Evolutionary conservation across 2,888 invertebrate species (phyloP), one percentile per base, ranked within the genome.

Genomic region (Ectropis crepuscularia): DNA sequence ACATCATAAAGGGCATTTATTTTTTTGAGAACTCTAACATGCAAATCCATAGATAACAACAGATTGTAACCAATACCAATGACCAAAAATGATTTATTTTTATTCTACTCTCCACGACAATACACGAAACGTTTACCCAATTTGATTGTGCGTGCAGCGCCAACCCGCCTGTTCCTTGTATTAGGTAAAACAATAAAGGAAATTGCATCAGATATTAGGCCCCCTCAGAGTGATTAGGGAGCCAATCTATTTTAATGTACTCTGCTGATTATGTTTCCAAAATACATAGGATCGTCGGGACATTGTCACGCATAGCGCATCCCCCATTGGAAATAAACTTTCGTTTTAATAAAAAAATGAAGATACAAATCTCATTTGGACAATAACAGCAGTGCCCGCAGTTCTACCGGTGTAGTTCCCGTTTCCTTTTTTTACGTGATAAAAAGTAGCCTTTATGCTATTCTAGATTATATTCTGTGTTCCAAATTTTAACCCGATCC

Each of bases 181-280:
- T 75, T 77, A 74, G 73, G 77, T 77, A 74, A 76, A 78, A 79
- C 78, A 82, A 80, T 82, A 83, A 79, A 80, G 81, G 77, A 83
- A 84, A 84, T 84, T 82, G 80, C 81, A 79, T 80, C 75, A 74
- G 72, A 74, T 80, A 77, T 76, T 72, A 74, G 72, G 71, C 74
- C 78, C 78, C 78, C 75, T 72, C 72, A 68, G 63, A 65, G 68
- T 79, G 75, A 82, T 83, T 81, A 81, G 76, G 73, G 72, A 75
- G 49, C 74, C 81, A 81, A 83, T 83, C 76, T 81, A 84, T 81
- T 84, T 80, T 84, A 81, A 81, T 78, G 80, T 75, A 69, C 57
- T 68, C 65, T 54, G 68, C 59, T 69, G 77, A 67, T 69, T 69
- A 67, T 71, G 64, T 71, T 61, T 61, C 43, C 57, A 57, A 65